These are phyloP conservation scores for Scarus forsteni DNA, from an alignment of 2,797 vertebrate species.

Conservation along the genomic window DNA sequence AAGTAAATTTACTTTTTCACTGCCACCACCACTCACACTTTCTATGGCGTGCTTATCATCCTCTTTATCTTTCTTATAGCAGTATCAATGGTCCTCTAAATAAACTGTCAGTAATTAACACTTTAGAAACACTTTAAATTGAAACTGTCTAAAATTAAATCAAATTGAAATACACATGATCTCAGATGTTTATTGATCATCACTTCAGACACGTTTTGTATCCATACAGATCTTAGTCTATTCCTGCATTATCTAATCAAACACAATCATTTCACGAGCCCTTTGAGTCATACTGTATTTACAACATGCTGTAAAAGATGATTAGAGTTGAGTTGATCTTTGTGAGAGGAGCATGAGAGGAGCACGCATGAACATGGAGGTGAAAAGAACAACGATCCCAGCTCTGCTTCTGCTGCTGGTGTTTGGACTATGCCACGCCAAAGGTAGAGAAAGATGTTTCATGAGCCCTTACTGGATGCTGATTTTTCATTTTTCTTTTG, in stretches of 20 bases:
- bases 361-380: conserved; percentile 56
- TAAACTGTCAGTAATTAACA: conserved; percentile 30
- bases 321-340: conserved; percentile 26
- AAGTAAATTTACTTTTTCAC: not conserved
- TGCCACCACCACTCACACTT: conserved; percentile 8
- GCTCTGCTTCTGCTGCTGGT: conserved; percentile 60
- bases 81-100: conserved; percentile 34
- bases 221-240: not conserved
- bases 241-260: not conserved
- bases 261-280: not conserved
- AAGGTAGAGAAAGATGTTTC: conserved; percentile 60
- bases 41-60: not conserved
- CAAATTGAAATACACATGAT: not conserved
- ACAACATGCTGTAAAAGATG: conserved; percentile 44
- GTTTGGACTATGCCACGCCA: conserved; percentile 41
- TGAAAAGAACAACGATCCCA: conserved; percentile 14
- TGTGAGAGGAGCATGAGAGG: not conserved
- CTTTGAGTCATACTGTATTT: conserved; percentile 34
- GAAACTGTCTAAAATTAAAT: not conserved
- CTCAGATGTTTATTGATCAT: not conserved
- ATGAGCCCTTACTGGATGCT: too few species aligned
- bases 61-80: conserved; percentile 37
- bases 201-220: not conserved
- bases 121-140: not conserved
- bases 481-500: too few species aligned